phyloP scores from a whole-genome alignment of 2,797 vertebrate genomes.

The Zalophus californianus region DNA sequence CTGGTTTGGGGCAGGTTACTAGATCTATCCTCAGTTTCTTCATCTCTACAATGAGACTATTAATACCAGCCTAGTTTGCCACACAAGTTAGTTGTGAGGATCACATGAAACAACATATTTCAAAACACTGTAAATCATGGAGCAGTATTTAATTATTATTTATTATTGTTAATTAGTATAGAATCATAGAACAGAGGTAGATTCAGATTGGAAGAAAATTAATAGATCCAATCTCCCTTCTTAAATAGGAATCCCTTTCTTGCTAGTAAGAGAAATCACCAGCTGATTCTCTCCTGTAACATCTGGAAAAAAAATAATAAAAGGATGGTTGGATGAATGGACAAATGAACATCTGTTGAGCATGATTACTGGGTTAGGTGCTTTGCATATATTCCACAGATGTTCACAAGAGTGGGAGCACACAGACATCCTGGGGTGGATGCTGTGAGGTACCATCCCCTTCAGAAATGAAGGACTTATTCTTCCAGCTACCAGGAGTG shows the following conservation, averaged over 20 bases:
- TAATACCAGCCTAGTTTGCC: neutral
- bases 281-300: neutral
- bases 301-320: neutral
- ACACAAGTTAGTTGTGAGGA: neutral
- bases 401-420: neutral
- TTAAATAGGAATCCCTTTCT: neutral
- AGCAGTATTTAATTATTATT: neutral
- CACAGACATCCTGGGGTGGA: neutral
- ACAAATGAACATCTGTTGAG: neutral
- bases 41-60: neutral
- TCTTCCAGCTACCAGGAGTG: neutral
- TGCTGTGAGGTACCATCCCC: neutral
- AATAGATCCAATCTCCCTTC: neutral
- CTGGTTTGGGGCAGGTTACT: neutral
- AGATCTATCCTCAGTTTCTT: neutral
- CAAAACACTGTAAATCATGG: neutral
- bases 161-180: constrained; percentile 18
- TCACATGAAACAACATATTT: constrained; percentile 35
- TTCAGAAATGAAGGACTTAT: neutral
- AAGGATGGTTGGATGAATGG: neutral
- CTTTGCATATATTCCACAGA: neutral
- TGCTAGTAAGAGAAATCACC: neutral
- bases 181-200: neutral
- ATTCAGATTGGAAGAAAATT: constrained; percentile 2
- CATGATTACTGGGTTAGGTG: neutral